Base-by-base conservation (phyloP, 2,888 invertebrate genomes). In the Cryptocephalus moraei region DNA sequence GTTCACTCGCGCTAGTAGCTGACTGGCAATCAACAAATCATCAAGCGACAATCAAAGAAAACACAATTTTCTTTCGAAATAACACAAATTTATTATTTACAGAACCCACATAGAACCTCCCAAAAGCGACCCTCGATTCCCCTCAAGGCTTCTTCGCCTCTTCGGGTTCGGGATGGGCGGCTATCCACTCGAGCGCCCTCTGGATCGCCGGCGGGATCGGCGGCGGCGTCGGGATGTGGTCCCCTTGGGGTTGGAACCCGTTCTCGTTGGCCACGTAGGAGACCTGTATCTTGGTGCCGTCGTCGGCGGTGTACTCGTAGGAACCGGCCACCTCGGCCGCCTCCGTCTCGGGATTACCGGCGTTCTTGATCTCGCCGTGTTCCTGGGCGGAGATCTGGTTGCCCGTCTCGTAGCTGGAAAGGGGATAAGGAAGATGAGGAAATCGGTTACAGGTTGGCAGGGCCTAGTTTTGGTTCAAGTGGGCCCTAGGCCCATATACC, bases 181-280 rank as follows among this genome's bases (percentile, higher is more conserved):
- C 49, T 8, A 52, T 48, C 44, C 47, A 54, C 39, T 81, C 82
- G 54, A 84, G 67, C 39, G 83, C 79, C 53, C 77, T 78, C 61
- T 80, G 81, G 55, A 87, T 87, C 56, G 82, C 86, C 45, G 79
- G 75, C 9, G 87, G 87, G 54, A 86, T 83, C 12, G 87, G 86
- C n/a, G 87, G 87, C 8, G 87, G 84, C 12, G 87, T 86, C 8
- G 87, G 87, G 36, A 88, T 71, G 66, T 86, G 86, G 44, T 80
- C 83, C 41, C 87, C 86, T 68, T 76, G 77, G 9, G 83, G 79
- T 58, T 80, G 80, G 67, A 81, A 83, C 41, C 82, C 82, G 53
- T 82, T 80, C 59, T 83, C 83, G 56, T 83, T 82, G 10, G 84
- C 83, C 32, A 79, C 76, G 60, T 84, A 84, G 9, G 76, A 73